These are phyloP conservation scores for Anableps anableps DNA, from an alignment of 2,797 vertebrate genomes.

Conservation along the genomic window DNA sequence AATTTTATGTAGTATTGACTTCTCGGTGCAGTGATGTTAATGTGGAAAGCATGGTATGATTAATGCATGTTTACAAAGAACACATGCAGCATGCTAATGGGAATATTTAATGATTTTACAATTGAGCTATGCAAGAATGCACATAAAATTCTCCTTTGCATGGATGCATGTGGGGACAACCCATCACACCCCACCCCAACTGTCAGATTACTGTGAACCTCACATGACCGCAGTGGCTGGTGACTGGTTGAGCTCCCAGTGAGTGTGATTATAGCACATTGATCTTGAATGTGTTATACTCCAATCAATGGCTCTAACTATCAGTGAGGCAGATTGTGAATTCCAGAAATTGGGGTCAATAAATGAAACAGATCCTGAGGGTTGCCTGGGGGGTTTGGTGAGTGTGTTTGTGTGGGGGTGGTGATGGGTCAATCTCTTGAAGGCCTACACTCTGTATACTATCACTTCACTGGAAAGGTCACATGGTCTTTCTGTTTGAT, in stretches of 20 bases:
- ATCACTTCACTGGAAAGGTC: conserved; percentile 66
- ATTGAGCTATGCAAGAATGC: conserved; percentile 30
- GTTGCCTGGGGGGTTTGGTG: conserved; percentile 17
- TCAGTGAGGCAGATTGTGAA: conserved; percentile 65
- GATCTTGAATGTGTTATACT: conserved; percentile 71
- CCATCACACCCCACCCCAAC: background rate
- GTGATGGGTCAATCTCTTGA: conserved; percentile 52
- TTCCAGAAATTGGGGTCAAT: conserved; percentile 69
- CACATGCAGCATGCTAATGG: conserved; percentile 29
- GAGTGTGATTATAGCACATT: conserved; percentile 62
- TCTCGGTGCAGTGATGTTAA: conserved; percentile 29
- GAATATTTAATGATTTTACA: conserved; percentile 29
- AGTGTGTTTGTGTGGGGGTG: background rate
- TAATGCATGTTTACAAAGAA: conserved; percentile 47
- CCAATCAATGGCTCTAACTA: conserved; percentile 71
- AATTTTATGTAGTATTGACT: conserved; percentile 62
- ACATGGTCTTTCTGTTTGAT: conserved; percentile 51
- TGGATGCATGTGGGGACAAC: conserved; percentile 23
- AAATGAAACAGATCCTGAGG: conserved; percentile 52
- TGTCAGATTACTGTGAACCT: conserved; percentile 42
- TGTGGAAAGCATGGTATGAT: conserved; percentile 42
- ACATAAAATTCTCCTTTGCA: conserved; percentile 41
- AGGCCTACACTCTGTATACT: conserved; percentile 33
- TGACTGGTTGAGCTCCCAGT: conserved; percentile 43
- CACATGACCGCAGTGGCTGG: conserved; percentile 41